phyloP scores from a whole-genome alignment of 2,888 invertebrate genomes.

The Philereme vetulata region DNA sequence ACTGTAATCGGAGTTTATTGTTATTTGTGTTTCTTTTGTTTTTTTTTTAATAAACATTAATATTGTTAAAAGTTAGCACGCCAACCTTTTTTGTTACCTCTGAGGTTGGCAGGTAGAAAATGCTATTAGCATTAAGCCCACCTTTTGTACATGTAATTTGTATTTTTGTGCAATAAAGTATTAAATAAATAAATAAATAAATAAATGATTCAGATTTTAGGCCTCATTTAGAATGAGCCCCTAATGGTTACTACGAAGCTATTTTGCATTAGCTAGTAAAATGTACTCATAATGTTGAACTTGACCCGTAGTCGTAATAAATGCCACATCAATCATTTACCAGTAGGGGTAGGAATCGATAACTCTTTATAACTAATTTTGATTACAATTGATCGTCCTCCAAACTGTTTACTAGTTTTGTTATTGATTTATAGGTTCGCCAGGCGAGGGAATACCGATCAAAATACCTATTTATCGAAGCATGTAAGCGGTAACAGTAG shows the following conservation, averaged over 20 bases:
- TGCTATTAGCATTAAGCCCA: too few species aligned
- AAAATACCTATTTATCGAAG: conserved; percentile 3
- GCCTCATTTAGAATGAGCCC: too few species aligned
- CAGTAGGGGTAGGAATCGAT: conserved; percentile 13
- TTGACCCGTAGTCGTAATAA: conserved; percentile 14
- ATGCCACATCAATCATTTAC: conserved; percentile 20
- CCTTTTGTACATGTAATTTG: too few species aligned
- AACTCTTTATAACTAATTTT: conserved; percentile 18
- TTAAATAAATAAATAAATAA: too few species aligned
- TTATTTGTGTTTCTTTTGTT: too few species aligned
- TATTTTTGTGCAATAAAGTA: too few species aligned
- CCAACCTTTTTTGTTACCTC: too few species aligned
- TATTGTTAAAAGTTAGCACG: too few species aligned
- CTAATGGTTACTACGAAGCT: background rate
- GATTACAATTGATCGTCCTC: conserved; percentile 21
- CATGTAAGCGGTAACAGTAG: conserved; percentile 8
- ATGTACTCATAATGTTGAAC: conserved; percentile 11
- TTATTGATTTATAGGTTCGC: conserved; percentile 21
- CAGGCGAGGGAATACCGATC: conserved; percentile 13
- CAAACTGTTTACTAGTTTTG: conserved; percentile 21
- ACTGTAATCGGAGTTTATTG: too few species aligned
- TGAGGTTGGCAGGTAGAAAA: too few species aligned
- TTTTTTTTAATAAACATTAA: too few species aligned
- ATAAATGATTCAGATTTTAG: too few species aligned
- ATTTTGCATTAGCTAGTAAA: conserved; percentile 4